These are phyloP conservation scores for Chironomus riparius DNA, from an alignment of 2,888 invertebrate species.

Conservation along the genomic window DNA sequence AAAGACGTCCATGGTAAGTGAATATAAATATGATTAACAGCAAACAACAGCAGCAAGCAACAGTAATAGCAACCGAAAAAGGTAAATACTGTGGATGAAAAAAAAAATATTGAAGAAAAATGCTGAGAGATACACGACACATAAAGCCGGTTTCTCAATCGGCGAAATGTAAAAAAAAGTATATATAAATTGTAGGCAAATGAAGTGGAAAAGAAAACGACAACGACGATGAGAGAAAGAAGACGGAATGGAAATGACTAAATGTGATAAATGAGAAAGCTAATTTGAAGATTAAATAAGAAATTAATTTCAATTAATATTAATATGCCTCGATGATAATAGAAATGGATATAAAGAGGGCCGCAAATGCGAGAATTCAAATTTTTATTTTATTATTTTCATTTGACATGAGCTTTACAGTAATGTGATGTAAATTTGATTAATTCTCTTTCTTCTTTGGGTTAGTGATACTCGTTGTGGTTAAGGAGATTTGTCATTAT, in stretches of 20 bases:
- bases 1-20: too few relatives aligned
- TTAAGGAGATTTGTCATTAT: too few relatives aligned
- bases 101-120: not conserved
- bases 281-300: constrained; percentile 26
- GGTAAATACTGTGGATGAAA: not conserved
- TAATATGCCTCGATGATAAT: not conserved
- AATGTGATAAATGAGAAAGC: constrained; percentile 14
- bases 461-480: not conserved
- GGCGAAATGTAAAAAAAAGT: not conserved
- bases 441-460: not conserved
- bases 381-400: too few relatives aligned
- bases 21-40: not conserved
- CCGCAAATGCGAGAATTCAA: too few relatives aligned
- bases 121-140: not conserved
- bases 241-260: not conserved
- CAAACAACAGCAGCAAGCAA: not conserved
- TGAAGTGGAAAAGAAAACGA: not conserved
- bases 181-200: not conserved
- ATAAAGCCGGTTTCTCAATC: not conserved
- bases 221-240: not conserved
- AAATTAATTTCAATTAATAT: constrained; percentile 26
- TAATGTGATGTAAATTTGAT: not conserved
- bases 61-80: not conserved
- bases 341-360: not conserved
- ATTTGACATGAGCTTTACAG: not conserved